Evolutionary conservation across 2,797 vertebrate genomes (phyloP), one percentile per base, ranked within the genome.

Genomic region (Tenualosa ilisha): DNA sequence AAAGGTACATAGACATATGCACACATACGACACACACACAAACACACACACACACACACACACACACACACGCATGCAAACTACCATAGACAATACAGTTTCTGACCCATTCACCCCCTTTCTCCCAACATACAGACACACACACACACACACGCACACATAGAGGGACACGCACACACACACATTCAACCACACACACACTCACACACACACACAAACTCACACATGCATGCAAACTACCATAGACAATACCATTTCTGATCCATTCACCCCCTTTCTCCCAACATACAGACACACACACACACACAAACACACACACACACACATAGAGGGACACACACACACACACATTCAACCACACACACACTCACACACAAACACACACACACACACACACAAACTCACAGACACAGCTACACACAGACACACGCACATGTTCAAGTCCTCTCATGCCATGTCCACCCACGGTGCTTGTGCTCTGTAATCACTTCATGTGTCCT

Each of bases 11-110:
- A n/a, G 43, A 15, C 12, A 7, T 3, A 40, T 22, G 43, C 68
- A 81, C 31, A 81, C 46, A 31, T 22, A 75, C 83, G 31, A 84
- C 84, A 59, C 46, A 75, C 63, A 46, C 37, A 68, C 31, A 82
- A 20, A 82, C 81, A 87, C 84, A 87, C 26, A 72, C 17, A 59
- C 24, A 61, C n/a, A 63, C 84, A 82, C 81, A 82, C 81, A 85
- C 84, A 75, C 75, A 85, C 49, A 83, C 54, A 54, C 51, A 82
- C 84, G 31, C 89, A 85, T 85, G 20, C 31, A 75, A 37, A 43
- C 11, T 13, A 79, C 72, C 72, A 79, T 20, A 79, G 15, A 6
- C 37, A 65, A 65, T 4, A 68, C 26, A 31, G 0, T 61, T n/a
- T 61, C 59, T 61, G 6, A 61, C n/a, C n/a, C n/a, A 61, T 61